Conservation (phyloP, 1,140 invertebrate species). For the Temnothorax longispinosus region DNA sequence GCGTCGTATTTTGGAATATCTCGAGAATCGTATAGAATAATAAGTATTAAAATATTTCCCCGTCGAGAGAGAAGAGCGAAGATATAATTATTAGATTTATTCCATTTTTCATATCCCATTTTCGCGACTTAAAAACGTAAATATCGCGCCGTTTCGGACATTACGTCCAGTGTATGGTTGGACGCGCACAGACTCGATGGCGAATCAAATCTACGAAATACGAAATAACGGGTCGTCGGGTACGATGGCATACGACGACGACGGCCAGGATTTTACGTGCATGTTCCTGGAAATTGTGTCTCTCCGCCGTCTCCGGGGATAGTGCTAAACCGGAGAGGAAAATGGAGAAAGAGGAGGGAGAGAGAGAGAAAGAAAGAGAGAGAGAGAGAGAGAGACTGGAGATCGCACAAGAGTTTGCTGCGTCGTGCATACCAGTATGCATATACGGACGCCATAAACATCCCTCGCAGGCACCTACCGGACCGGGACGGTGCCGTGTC, state of each 20-base stretch:
- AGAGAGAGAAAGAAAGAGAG: background rate
- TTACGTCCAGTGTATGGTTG: background rate
- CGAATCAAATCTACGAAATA: constrained; percentile 53
- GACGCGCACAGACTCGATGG: background rate
- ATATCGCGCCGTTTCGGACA: background rate
- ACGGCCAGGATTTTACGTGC: constrained; percentile 46
- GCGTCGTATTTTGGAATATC: background rate
- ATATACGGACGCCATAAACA: constrained; percentile 56
- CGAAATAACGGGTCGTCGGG: constrained; percentile 51
- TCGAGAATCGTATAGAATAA: background rate
- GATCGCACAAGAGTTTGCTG: constrained; percentile 45
- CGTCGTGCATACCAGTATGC: constrained; percentile 36
- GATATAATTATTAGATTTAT: background rate
- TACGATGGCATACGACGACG: constrained; percentile 17
- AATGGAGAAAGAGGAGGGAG: background rate
- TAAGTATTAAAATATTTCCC: background rate
- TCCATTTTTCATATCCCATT: background rate
- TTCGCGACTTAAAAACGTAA: background rate
- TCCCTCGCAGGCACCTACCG: constrained; percentile 43
- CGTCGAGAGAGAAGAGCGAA: too few species aligned
- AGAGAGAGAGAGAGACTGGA: constrained; percentile 16
- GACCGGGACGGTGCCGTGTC: constrained; percentile 39
- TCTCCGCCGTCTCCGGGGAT: constrained; percentile 33
- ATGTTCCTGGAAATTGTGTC: constrained; percentile 56
- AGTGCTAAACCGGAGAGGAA: constrained; percentile 46